Evolutionary conservation across 2,113 vertebrate genomes (phyloP).

Genomic region (Coptodon rendalli): DNA sequence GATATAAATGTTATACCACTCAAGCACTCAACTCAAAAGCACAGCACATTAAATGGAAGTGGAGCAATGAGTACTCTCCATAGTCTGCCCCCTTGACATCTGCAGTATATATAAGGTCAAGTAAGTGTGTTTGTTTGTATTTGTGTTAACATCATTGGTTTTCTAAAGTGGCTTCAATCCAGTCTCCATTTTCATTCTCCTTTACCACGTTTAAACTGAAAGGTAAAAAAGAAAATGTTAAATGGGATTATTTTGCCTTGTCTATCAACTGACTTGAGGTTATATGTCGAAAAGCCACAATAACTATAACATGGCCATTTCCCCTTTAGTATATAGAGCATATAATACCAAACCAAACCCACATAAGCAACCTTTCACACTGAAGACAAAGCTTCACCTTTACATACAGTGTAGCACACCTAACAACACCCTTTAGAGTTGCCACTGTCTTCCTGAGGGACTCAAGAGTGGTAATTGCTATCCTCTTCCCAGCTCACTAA

Average conservation of each 20-base stretch:
- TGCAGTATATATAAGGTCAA: background rate
- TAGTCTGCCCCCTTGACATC: background rate
- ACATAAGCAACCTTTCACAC: background rate
- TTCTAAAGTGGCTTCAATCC: background rate
- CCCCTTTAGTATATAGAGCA: background rate
- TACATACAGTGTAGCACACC: constrained; percentile 16
- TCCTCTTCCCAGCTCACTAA: constrained; percentile 49
- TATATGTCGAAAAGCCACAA: background rate
- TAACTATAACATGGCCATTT: background rate
- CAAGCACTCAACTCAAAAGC: background rate
- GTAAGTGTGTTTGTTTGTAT: background rate
- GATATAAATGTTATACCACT: background rate
- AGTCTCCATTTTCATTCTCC: background rate
- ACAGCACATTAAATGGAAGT: background rate
- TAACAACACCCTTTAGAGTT: constrained; percentile 47
- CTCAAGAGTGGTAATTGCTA: constrained; percentile 41
- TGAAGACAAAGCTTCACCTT: background rate
- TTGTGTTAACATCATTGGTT: background rate
- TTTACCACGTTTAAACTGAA: background rate
- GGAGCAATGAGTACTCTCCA: background rate
- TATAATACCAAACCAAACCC: background rate
- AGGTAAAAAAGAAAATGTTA: background rate
- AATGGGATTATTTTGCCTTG: background rate
- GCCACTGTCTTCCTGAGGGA: constrained; percentile 35
- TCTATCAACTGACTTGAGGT: background rate